Evolutionary conservation across 2,113 vertebrate genomes (phyloP).

Genomic region (Cisticola juncidis): DNA sequence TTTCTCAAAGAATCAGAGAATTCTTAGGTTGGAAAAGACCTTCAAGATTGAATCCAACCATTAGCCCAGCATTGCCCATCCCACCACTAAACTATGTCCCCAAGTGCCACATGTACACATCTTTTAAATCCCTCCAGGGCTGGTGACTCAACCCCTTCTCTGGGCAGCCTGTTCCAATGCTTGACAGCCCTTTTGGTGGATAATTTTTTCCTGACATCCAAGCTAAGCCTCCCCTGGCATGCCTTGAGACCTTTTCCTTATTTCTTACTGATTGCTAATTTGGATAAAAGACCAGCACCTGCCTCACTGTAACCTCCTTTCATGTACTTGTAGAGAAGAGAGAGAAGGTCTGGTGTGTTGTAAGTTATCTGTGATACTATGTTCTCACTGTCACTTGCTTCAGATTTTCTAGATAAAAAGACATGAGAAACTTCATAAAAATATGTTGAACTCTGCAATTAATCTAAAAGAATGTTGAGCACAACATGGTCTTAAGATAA

Average conservation of each 20-base stretch:
- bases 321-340: background rate
- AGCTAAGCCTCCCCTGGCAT: background rate
- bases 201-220: background rate
- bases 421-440: background rate
- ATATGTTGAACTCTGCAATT: background rate
- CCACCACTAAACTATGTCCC: background rate
- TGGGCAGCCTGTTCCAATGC: background rate
- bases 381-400: background rate
- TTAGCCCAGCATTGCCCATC: background rate
- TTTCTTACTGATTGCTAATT: background rate
- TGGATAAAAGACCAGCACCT: background rate
- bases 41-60: background rate
- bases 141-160: background rate
- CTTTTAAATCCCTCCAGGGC: background rate
- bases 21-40: background rate
- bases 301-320: background rate
- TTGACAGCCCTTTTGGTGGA: background rate
- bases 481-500: background rate
- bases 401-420: background rate
- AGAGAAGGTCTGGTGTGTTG: background rate
- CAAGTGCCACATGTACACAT: accelerated
- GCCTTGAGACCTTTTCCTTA: background rate
- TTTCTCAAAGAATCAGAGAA: background rate
- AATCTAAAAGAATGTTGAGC: background rate
- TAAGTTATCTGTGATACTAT: background rate